Evolutionary conservation across 2,888 invertebrate species (phyloP).

Genomic region (Cheilosia vernalis): DNA sequence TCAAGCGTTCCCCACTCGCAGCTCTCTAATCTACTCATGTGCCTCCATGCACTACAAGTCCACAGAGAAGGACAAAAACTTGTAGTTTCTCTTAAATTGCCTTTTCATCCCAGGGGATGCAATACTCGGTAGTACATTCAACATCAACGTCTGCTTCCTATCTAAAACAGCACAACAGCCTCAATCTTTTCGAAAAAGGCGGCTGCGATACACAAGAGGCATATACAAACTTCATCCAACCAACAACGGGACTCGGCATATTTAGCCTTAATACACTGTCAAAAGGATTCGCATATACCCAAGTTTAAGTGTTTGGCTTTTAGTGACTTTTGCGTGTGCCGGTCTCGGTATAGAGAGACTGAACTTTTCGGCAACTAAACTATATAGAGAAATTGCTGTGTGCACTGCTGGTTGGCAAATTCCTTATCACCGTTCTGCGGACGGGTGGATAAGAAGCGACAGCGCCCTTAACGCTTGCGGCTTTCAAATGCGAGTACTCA

Average conservation of each 20-base stretch:
- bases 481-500: slow-evolving; percentile 5
- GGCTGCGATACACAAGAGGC: neutral
- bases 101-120: slow-evolving; percentile 18
- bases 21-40: slow-evolving; percentile 27
- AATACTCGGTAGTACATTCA: neutral
- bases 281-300: slow-evolving; percentile 19
- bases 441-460: slow-evolving; percentile 11
- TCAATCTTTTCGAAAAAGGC: slow-evolving; percentile 6
- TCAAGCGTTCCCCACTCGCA: neutral
- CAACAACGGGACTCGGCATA: slow-evolving; percentile 13
- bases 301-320: slow-evolving; percentile 32
- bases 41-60: slow-evolving; percentile 7
- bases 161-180: slow-evolving; percentile 8
- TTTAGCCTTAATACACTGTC: slow-evolving; percentile 28
- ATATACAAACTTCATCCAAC: slow-evolving; percentile 5
- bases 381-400: neutral
- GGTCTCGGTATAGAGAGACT: neutral
- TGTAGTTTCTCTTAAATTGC: slow-evolving; percentile 17
- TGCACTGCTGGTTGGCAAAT: slow-evolving; percentile 11
- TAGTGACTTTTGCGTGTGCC: slow-evolving; percentile 8
- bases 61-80: slow-evolving; percentile 18
- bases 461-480: slow-evolving; percentile 16
- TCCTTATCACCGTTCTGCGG: slow-evolving; percentile 6
- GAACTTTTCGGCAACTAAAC: slow-evolving; percentile 3
- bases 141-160: slow-evolving; percentile 32